A percentile compares a stretch with the other conserved stretches of the same genome.
Evolutionary conservation across 2,888 invertebrate genomes (phyloP).

Genomic region (Drosophila fulvimacula): DNA sequence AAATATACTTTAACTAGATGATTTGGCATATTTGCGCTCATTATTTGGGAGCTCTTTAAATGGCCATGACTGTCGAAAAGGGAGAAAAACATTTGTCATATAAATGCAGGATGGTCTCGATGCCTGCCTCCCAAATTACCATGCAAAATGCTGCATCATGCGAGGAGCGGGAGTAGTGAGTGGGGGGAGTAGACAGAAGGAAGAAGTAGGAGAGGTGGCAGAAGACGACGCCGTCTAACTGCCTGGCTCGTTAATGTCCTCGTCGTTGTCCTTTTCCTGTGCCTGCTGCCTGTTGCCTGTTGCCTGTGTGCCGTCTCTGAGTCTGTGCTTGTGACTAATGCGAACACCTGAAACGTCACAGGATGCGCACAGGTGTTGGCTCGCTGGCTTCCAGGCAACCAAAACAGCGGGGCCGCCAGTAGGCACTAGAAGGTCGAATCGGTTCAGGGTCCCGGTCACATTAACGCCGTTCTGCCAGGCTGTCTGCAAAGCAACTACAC

Average conservation of each 20-base stretch:
- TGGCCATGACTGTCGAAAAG: slow-evolving; percentile 66
- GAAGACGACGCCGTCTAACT: slow-evolving; percentile 60
- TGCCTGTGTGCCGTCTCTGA: slow-evolving; percentile 39
- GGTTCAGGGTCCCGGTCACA: slow-evolving; percentile 35
- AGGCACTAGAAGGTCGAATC: slow-evolving; percentile 5
- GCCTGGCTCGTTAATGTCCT: slow-evolving; percentile 79
- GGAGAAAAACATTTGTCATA: slow-evolving; percentile 72
- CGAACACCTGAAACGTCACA: slow-evolving; percentile 76
- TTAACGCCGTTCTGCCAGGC: slow-evolving; percentile 62
- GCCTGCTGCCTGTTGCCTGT: slow-evolving; percentile 39
- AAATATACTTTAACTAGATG: slow-evolving; percentile 63
- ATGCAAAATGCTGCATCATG: slow-evolving; percentile 71
- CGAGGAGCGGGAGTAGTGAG: slow-evolving; percentile 17
- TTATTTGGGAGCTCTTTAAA: slow-evolving; percentile 59
- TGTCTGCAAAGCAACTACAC: slow-evolving; percentile 50
- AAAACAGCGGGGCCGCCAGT: slow-evolving; percentile 8
- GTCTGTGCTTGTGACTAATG: slow-evolving; percentile 72
- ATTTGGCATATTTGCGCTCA: slow-evolving; percentile 52
- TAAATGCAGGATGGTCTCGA: slow-evolving; percentile 23
- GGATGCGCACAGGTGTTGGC: slow-evolving; percentile 72
- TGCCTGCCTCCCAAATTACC: slow-evolving; percentile 56
- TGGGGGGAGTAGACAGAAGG: neutral
- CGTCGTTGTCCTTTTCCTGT: slow-evolving; percentile 44
- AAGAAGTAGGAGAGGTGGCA: neutral
- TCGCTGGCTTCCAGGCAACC: slow-evolving; percentile 44